Evolutionary conservation across 1,140 invertebrate genomes (phyloP), one percentile per base, ranked within the genome.

Genomic region (Brachionus rubens): DNA sequence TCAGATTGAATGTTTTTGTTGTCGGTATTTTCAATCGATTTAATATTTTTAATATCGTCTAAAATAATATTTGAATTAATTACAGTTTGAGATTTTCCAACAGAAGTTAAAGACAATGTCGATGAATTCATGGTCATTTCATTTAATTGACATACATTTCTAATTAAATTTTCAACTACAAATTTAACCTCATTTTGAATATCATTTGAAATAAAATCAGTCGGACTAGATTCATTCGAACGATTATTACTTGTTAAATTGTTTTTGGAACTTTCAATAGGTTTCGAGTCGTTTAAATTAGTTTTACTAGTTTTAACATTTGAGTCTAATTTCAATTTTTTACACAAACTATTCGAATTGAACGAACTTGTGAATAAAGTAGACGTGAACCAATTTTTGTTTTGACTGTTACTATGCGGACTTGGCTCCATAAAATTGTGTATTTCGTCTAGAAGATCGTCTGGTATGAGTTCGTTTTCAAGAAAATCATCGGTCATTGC

Each of bases 381-480:
- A 16, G 54, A 59, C n/a, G 30, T 59, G 0, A 59, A 30, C 54
- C 54, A 59, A 59, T 59, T 59, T 36, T 59, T 33, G n/a, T 19
- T 52, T 24, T 52, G 19, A 26, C 19, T 19, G 26, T 21, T 59
- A 19, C 28, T 52, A 52, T 52, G 19, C 4, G 21, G 50, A 52
- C 50, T 59, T 19, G 54, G 28, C n/a, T 28, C 28, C 36, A 33
- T 28, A 19, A 72, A 28, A 72, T 72, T 72, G 28, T 50, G 68
- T 5, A 72, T 48, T 21, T 72, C 68, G 68, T 54, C 50, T 19
- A 72, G 19, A 40, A 72, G 21, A 30, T 72, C 68, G 41, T 48
- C 68, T 28, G 68, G 68, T 54, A 72, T 72, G 16, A 72, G 50
- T 12, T 72, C 68, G n/a, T 72, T 72, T 41, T 72, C 68, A 2